phyloP scores from a whole-genome alignment of 2,113 vertebrate species.

The Anguilla rostrata region DNA sequence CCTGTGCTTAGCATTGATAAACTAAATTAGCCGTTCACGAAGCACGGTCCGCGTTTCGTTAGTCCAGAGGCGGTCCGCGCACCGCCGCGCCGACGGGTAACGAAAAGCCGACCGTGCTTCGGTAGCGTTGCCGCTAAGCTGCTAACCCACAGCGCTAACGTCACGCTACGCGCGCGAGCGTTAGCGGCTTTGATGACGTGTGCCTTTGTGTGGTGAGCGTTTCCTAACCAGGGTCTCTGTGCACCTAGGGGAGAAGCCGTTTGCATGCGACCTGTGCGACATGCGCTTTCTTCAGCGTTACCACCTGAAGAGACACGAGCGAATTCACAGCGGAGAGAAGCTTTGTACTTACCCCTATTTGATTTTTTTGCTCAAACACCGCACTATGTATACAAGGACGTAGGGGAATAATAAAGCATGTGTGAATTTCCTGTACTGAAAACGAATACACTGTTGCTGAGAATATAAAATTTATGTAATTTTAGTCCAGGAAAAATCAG shows the following conservation, averaged over 20 bases:
- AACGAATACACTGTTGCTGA: too few species aligned
- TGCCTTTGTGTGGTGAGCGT: conserved; percentile 54
- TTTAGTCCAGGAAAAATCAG: neutral
- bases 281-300: conserved; percentile 99
- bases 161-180: neutral
- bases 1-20: neutral
- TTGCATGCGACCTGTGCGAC: conserved; percentile 92
- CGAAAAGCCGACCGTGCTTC: neutral
- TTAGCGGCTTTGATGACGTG: neutral
- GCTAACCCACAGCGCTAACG: neutral
- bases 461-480: too few species aligned
- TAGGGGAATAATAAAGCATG: too few species aligned
- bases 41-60: neutral
- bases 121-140: neutral
- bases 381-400: conserved; percentile 37
- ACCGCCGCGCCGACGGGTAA: too few species aligned
- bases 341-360: conserved; percentile 69
- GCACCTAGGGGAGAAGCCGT: conserved; percentile 91
- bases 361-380: conserved; percentile 36
- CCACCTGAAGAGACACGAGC: conserved; percentile 95
- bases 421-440: conserved; percentile 31
- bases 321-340: conserved; percentile 96
- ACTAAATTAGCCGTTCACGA: neutral
- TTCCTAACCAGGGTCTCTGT: conserved; percentile 31
- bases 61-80: too few species aligned